Evolutionary conservation across 1,140 invertebrate species (phyloP), one percentile per base, ranked within the genome.

Genomic region (Bombus haemorrhoidalis): DNA sequence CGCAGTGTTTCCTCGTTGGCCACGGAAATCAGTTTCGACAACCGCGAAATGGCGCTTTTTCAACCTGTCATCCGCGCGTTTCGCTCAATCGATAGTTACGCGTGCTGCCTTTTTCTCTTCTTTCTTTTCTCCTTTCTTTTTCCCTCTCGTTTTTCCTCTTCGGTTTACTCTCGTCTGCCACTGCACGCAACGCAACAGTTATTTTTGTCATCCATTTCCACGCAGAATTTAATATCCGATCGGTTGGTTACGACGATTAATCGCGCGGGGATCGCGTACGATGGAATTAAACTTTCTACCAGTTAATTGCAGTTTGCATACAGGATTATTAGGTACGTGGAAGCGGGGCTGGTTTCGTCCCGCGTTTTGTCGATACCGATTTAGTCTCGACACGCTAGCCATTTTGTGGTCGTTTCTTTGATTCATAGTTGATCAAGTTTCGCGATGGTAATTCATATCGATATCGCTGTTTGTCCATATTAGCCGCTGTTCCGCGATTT

Each of bases 41-140:
- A 73, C 72, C 62, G 62, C 62, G 66, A 81, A 88, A 88, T 85
- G 76, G 41, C 71, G 39, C 28, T 79, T 78, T 62, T 88, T 79
- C 76, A 69, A 43, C 34, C 75, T 22, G 12, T 37, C 12, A 3
- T 8, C 18, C 28, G n/a, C 18, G 28, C 15, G 34, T 72, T 83
- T 72, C 59, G 28, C 53, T 87, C 72, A 74, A 84, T 85, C 71
- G 39, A 88, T 78, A 84, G 32, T 64, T 64, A 69, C 53, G 28
- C 34, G 53, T 39, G 41, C 39, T 57, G 22, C n/a, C 22, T 75
- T 78, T 34, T 75, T 47, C n/a, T 32, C 3, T 37, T 34, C 34
- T 12, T n/a, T 13, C 22, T 4, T 25, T 13, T 15, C n/a, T 15
- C 43, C 43, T 15, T 13, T 37, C 1, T 22, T 69, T 15, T 76